phyloP scores from a whole-genome alignment of 2,113 vertebrate species.

The Dasypus novemcinctus region DNA sequence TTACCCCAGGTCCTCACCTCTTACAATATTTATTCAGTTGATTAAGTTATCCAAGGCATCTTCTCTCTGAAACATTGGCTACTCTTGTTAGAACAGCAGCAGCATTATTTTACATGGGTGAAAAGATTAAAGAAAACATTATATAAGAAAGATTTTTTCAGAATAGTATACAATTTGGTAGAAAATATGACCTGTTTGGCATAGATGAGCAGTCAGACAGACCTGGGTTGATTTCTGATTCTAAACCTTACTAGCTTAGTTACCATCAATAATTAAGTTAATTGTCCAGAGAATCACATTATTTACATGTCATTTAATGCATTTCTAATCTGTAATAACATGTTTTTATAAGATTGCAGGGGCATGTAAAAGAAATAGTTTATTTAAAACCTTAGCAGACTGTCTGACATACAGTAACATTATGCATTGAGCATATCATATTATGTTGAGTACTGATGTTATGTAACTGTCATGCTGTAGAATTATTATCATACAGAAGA shows the following conservation, averaged over 20 bases:
- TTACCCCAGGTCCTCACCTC: too few relatives aligned
- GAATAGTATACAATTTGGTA: background rate
- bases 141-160: background rate
- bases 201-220: background rate
- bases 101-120: background rate
- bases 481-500: background rate
- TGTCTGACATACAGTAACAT: background rate
- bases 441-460: background rate
- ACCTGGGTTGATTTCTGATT: background rate
- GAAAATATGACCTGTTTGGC: accelerated
- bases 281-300: background rate
- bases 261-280: background rate
- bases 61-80: accelerated
- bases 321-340: background rate
- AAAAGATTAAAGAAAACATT: background rate
- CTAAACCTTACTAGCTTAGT: background rate
- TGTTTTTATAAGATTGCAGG: background rate
- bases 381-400: background rate
- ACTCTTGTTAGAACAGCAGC: background rate
- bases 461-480: background rate
- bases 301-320: background rate
- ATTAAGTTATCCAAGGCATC: background rate
- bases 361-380: background rate
- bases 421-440: background rate
- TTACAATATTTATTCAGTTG: too few relatives aligned